phyloP scores from a whole-genome alignment of 1,140 invertebrate genomes.

The Nebria ingens region DNA sequence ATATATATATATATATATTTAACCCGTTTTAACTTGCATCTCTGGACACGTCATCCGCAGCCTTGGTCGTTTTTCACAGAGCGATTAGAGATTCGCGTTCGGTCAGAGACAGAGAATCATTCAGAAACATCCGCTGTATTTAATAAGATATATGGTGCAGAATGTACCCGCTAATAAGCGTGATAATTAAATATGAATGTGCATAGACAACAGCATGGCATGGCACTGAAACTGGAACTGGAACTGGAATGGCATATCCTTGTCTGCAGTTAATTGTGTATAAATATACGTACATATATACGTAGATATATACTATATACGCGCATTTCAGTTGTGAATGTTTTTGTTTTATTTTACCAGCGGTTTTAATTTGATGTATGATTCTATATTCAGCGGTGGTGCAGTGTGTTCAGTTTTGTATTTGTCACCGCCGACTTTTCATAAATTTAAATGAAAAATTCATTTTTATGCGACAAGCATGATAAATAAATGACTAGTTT shows the following conservation, averaged over 20 bases:
- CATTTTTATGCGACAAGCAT: not conserved
- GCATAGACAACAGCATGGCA: too few species aligned
- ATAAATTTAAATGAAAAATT: not conserved
- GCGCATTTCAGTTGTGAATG: not conserved
- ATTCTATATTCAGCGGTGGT: not conserved
- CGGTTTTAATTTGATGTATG: not conserved
- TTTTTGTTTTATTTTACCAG: not conserved
- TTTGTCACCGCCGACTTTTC: not conserved
- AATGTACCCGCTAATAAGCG: not conserved
- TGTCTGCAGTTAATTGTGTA: not conserved
- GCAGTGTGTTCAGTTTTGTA: not conserved
- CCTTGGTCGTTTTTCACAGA: not conserved
- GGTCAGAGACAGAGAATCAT: not conserved
- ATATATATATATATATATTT: slow-evolving; percentile 1
- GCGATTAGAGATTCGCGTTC: not conserved
- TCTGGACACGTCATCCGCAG: not conserved
- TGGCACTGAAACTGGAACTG: too few species aligned
- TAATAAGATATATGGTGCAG: not conserved
- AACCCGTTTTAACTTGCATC: not conserved
- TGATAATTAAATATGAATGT: not conserved
- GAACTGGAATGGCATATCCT: not conserved
- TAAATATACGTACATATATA: not conserved
- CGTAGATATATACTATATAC: too few species aligned
- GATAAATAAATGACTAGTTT: not conserved
- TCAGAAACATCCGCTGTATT: not conserved